Evolutionary conservation across 2,113 vertebrate genomes (phyloP).

Genomic region (Mirounga angustirostris): DNA sequence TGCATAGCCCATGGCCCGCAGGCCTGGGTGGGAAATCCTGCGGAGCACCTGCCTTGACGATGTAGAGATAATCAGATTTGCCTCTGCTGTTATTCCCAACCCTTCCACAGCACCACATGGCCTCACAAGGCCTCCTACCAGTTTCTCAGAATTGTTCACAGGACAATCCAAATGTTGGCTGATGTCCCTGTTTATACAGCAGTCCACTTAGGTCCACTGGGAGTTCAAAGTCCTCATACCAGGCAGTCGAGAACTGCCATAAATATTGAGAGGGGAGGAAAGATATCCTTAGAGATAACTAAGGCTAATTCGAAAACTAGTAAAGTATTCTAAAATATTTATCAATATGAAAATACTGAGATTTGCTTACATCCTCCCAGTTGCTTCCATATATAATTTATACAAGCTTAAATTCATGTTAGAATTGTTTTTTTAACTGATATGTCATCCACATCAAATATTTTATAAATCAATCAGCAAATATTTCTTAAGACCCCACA

Average conservation of each 20-base stretch:
- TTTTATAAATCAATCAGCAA: constrained; percentile 22
- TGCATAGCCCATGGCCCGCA: background rate
- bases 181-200: background rate
- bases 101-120: background rate
- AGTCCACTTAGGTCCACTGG: background rate
- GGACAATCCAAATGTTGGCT: background rate
- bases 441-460: background rate
- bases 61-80: background rate
- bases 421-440: constrained; percentile 2
- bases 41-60: background rate
- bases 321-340: background rate
- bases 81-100: background rate
- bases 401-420: background rate
- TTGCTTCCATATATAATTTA: background rate
- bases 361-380: background rate
- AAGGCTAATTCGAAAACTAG: background rate
- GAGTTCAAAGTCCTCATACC: background rate
- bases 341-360: background rate
- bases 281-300: background rate
- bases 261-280: background rate
- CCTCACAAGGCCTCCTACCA: background rate
- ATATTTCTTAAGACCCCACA: background rate
- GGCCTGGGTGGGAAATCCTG: background rate
- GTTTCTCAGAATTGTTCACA: background rate
- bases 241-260: background rate